Percentiles rank a stretch among this genome's conserved stretches.
Evolutionary conservation across 2,888 invertebrate genomes (phyloP).

Genomic region (Archips xylosteana): DNA sequence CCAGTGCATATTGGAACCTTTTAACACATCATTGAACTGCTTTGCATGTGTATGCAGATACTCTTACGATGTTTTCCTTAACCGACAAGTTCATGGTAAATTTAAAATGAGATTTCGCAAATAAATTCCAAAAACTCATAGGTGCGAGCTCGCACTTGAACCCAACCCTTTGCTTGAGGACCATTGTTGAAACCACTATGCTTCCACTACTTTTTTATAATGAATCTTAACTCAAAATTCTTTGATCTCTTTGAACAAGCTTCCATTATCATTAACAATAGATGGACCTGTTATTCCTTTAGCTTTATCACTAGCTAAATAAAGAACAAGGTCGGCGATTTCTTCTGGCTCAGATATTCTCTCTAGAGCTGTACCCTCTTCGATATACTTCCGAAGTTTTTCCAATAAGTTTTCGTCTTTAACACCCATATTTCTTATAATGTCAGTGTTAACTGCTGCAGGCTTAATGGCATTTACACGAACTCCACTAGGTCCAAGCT

Average conservation of each 20-base stretch:
- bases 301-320: conserved; percentile 91
- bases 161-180: too few relatives aligned
- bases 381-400: conserved; percentile 88
- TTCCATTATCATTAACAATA: conserved; percentile 47
- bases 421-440: conserved; percentile 85
- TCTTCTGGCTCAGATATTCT: conserved; percentile 90
- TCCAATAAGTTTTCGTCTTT: conserved; percentile 80
- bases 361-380: conserved; percentile 92
- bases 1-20: too few relatives aligned
- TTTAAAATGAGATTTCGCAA: too few relatives aligned
- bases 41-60: too few relatives aligned
- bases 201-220: not conserved
- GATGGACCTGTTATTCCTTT: conserved; percentile 92
- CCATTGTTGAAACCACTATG: too few relatives aligned
- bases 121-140: too few relatives aligned
- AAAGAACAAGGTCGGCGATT: conserved; percentile 92
- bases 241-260: conserved; percentile 1
- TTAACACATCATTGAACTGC: too few relatives aligned
- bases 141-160: too few relatives aligned
- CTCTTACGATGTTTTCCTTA: too few relatives aligned
- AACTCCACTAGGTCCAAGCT: conserved; percentile 88
- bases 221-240: not conserved
- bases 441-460: conserved; percentile 90
- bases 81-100: too few relatives aligned
- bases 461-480: conserved; percentile 94